Evolutionary conservation across 1,140 invertebrate genomes (phyloP).

Genomic region (Camponotus floridanus): DNA sequence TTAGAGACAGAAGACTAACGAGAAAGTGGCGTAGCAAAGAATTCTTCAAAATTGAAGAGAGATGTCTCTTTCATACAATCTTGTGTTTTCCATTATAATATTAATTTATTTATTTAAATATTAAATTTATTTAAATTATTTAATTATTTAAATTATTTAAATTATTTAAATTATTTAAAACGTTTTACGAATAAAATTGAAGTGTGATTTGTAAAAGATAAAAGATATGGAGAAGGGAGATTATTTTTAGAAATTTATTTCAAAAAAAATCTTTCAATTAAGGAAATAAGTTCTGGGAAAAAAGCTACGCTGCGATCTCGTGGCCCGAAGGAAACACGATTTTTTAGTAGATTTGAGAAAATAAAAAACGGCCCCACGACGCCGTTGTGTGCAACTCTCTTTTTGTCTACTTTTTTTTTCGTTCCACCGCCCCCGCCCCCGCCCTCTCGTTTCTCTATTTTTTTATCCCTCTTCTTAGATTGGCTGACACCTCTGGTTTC

Average conservation of each 20-base stretch:
- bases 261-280: neutral
- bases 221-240: too few relatives aligned
- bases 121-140: too few relatives aligned
- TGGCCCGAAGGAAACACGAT: neutral
- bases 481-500: slow-evolving; percentile 66
- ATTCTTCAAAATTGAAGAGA: neutral
- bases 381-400: slow-evolving; percentile 80
- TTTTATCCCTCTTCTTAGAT: slow-evolving; percentile 72
- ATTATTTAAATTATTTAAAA: too few relatives aligned
- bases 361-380: slow-evolving; percentile 82
- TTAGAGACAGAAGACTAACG: slow-evolving; percentile 28
- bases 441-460: slow-evolving; percentile 70
- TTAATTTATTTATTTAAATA: neutral
- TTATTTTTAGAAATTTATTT: neutral
- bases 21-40: slow-evolving; percentile 18
- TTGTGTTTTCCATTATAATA: neutral
- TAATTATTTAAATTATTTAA: too few relatives aligned
- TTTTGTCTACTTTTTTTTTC: slow-evolving; percentile 69
- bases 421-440: slow-evolving; percentile 27
- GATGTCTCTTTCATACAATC: neutral
- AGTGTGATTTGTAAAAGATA: neutral
- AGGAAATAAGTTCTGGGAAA: neutral
- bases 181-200: neutral
- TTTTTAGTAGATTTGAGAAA: slow-evolving; percentile 55
- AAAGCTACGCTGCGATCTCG: slow-evolving; percentile 22